Base-by-base conservation (phyloP, 30 jellyfish, hydroid and myxozoan species). In the Aurelia coerulea region DNA sequence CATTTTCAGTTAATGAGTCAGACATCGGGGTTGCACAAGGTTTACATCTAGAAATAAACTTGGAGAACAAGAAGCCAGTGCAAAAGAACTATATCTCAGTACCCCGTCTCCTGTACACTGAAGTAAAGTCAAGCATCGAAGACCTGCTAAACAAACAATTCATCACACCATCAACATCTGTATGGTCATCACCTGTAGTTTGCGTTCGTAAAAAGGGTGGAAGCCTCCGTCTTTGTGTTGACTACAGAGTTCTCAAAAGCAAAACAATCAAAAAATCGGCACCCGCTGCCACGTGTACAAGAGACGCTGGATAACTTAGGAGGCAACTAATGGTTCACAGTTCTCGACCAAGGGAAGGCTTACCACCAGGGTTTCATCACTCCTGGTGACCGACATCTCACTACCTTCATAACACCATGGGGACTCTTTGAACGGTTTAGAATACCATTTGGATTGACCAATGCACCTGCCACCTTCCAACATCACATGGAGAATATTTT, bases 351-450 rank as follows among this genome's bases (percentile, higher is more conserved):
- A 23, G 29, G 29, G 29, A 23, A 23, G 29, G 29, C 29, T 23
- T 23, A 23, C 29, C 29, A 23, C 29, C 29, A 23, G 29, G 29
- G 29, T 23, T 23, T 23, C 29, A 23, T 23, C 29, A 23, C 29
- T 23, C 29, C 29, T 69, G 95, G 64, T 16, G 13, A 62, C 53
- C 79, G 77, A 37, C 80, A 82, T n/a, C 64, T 69, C 11, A 81
- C 94, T 11, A 91, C 90, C 15, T 80, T 89, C 72, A 65, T 65
- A 19, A 89, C 97, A 32, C 97, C 97, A 18, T 89, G 84, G 94
- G 96, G 87, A 31, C 79, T 90, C 41, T 90, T 18, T 66, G 91
- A 82, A 78, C 73, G 95, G 92, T 74, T 35, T 23, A 33, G 95
- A 32, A 73, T 84, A 50, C 93, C 91, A n/a, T 73, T 84, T 39